Conservation (phyloP, 2,113 vertebrate genomes). For the Tangachromis dhanisi region DNA sequence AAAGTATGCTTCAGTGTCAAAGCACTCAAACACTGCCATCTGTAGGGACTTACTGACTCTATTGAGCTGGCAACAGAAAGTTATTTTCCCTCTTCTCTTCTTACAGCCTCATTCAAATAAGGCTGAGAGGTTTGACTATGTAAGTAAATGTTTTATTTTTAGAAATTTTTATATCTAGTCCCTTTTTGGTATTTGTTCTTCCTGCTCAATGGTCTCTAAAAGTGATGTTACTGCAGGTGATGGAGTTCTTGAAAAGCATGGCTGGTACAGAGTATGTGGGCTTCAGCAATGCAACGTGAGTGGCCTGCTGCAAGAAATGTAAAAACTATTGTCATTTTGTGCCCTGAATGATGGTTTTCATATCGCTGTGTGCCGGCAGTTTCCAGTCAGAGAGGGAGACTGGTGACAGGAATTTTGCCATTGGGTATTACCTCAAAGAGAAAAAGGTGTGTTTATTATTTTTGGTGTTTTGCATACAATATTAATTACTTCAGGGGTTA, state of each 20-base stretch:
- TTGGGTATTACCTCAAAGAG: conserved; percentile 89
- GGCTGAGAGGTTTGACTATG: conserved; percentile 85
- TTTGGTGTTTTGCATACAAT: background rate
- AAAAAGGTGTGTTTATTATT: conserved; percentile 73
- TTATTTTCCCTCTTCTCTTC: conserved; percentile 2
- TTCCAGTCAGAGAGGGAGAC: conserved; percentile 67
- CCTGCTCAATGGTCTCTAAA: background rate
- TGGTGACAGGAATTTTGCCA: conserved; percentile 65
- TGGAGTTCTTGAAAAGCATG: conserved; percentile 82
- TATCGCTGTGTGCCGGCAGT: background rate
- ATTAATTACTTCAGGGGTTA: background rate
- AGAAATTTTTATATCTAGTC: background rate
- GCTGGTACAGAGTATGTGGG: conserved; percentile 80
- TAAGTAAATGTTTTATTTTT: conserved; percentile 62
- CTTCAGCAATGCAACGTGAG: conserved; percentile 89
- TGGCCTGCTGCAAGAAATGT: background rate
- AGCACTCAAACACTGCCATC: conserved; percentile 52
- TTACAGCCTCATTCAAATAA: conserved; percentile 79
- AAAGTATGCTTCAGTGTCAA: background rate
- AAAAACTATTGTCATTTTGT: background rate
- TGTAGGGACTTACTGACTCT: conserved; percentile 1
- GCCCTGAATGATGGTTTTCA: background rate
- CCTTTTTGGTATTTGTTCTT: background rate
- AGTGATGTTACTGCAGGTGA: conserved; percentile 63
- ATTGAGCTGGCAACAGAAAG: background rate